Evolutionary conservation across 2,797 vertebrate genomes (phyloP).

Genomic region (Delichon dasypus): DNA sequence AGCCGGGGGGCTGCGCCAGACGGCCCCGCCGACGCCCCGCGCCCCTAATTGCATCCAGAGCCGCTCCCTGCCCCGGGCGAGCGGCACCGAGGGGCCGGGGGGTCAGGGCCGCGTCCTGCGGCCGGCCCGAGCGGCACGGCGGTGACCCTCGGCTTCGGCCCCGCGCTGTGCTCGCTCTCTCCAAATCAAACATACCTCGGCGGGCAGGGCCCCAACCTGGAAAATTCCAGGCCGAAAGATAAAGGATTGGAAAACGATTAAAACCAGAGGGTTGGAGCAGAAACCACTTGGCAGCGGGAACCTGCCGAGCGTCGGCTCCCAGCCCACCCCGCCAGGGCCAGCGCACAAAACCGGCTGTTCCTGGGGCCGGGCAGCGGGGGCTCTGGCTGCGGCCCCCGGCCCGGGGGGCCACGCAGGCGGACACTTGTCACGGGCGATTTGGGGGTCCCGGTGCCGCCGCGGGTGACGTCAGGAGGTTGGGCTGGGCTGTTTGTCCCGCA

Average conservation of each 20-base stretch:
- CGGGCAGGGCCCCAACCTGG: slow-evolving; percentile 61
- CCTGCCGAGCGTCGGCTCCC: slow-evolving; percentile 15
- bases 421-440: neutral
- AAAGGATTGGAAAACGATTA: slow-evolving; percentile 68
- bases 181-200: slow-evolving; percentile 57
- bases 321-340: neutral
- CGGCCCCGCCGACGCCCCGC: neutral
- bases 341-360: slow-evolving; percentile 3
- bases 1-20: neutral
- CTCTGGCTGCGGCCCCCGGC: neutral
- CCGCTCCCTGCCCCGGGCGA: neutral
- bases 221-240: slow-evolving; percentile 65
- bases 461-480: neutral
- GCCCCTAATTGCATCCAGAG: slow-evolving; percentile 72
- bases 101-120: neutral
- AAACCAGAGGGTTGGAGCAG: slow-evolving; percentile 63
- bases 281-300: slow-evolving; percentile 52
- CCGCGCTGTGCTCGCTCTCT: neutral
- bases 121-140: neutral
- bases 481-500: slow-evolving; percentile 23
- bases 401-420: neutral
- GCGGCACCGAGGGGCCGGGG: neutral
- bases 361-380: neutral
- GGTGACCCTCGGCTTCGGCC: slow-evolving; percentile 8
- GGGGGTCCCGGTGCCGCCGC: neutral